phyloP scores from a whole-genome alignment of 2,113 vertebrate genomes.

The Notiomystis cincta region DNA sequence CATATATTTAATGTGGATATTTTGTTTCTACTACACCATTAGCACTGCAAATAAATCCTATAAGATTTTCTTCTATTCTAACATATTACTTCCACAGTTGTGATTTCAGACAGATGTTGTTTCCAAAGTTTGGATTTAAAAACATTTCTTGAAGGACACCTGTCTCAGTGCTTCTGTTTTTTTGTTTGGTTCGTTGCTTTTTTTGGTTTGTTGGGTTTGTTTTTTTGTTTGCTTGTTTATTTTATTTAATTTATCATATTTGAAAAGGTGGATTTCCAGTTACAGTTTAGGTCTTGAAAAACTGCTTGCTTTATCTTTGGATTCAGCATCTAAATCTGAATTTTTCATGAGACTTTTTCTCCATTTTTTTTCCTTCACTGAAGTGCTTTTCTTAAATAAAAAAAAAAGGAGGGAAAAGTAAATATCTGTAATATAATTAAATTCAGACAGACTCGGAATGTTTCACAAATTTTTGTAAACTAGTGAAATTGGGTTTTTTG shows the following conservation, averaged over 20 bases:
- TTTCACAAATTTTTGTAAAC: neutral
- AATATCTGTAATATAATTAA: neutral
- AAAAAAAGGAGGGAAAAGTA: neutral
- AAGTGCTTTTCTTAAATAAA: neutral
- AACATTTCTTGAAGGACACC: neutral
- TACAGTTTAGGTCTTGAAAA: neutral
- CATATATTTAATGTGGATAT: neutral
- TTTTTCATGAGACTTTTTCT: neutral
- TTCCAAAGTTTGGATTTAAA: slow-evolving; percentile 43
- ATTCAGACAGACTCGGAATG: neutral
- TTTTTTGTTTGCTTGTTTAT: neutral
- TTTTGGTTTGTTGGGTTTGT: neutral
- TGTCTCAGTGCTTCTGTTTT: neutral
- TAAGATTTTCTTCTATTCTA: slow-evolving; percentile 25
- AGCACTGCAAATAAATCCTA: slow-evolving; percentile 30
- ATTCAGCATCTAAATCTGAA: neutral
- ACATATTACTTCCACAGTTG: neutral
- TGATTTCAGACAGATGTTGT: slow-evolving; percentile 16
- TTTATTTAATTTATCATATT: neutral
- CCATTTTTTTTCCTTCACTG: neutral
- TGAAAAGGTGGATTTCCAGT: neutral
- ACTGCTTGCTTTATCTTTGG: neutral
- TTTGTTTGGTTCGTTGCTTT: neutral
- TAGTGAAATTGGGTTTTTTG: neutral
- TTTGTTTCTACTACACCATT: neutral